These are phyloP conservation scores for Mythimna loreyi DNA, from an alignment of 2,888 invertebrate species.

Conservation along the genomic window DNA sequence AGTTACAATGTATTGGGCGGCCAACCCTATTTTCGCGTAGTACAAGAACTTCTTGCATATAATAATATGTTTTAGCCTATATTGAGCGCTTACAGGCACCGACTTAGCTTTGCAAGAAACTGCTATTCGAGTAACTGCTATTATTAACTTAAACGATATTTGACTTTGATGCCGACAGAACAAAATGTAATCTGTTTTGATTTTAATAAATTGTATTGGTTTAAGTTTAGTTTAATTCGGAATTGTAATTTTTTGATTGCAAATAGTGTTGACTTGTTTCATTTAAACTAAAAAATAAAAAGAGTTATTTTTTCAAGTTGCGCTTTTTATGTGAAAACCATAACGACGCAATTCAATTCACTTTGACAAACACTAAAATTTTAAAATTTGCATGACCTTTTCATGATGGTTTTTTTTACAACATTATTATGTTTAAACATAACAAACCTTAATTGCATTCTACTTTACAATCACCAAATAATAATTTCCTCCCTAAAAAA, in stretches of 20 bases:
- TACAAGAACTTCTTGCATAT: slow-evolving; percentile 91
- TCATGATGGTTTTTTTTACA: no score
- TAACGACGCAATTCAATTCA: not conserved
- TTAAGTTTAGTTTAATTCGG: no score
- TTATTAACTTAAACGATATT: slow-evolving; percentile 57
- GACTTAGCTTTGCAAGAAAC: slow-evolving; percentile 68
- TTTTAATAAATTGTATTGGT: not conserved
- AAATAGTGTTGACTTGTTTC: no score
- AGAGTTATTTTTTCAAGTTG: not conserved
- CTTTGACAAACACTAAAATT: not conserved
- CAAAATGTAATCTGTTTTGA: not conserved
- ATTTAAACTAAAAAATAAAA: no score
- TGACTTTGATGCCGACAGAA: slow-evolving; percentile 31
- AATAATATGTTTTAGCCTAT: slow-evolving; percentile 91
- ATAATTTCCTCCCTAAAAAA: not conserved
- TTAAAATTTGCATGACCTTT: not conserved
- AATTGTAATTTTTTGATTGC: no score
- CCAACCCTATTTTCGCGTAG: slow-evolving; percentile 88
- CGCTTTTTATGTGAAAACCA: not conserved
- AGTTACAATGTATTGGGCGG: slow-evolving; percentile 63
- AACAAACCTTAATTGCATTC: no score
- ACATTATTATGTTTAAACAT: not conserved
- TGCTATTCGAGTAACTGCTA: slow-evolving; percentile 61
- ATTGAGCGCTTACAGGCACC: slow-evolving; percentile 86
- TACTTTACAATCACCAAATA: not conserved